These are phyloP conservation scores for Turritopsis dohrnii DNA, from an alignment of 30 jellyfish, hydroid and myxozoan species.

Conservation along the genomic window DNA sequence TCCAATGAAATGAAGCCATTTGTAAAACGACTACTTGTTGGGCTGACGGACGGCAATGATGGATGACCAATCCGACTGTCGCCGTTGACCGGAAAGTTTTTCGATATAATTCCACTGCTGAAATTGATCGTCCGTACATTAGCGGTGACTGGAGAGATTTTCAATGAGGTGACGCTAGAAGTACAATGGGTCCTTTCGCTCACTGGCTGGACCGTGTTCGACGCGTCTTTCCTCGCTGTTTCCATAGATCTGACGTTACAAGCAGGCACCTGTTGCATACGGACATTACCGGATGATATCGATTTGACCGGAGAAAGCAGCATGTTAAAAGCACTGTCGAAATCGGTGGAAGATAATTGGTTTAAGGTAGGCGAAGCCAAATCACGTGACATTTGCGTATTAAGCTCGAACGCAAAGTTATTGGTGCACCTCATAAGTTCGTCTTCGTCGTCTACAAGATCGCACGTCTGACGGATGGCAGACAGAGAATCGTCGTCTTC, in stretches of 20 bases:
- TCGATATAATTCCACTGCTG: conserved; percentile 2
- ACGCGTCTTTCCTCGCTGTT: background rate
- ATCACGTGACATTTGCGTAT: conserved; percentile 36
- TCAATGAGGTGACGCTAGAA: background rate
- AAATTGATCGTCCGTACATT: background rate
- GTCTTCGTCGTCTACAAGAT: conserved; percentile 59
- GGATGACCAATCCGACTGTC: background rate
- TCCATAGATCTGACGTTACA: conserved; percentile 4
- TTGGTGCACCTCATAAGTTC: conserved; percentile 55
- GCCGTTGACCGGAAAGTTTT: background rate
- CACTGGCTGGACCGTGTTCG: background rate
- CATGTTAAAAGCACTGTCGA: conserved; percentile 34
- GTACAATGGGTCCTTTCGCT: background rate
- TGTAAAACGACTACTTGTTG: background rate
- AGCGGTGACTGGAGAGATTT: conserved; percentile 2
- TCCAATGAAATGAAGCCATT: background rate
- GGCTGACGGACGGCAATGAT: background rate
- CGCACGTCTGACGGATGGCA: conserved; percentile 49
- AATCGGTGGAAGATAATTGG: conserved; percentile 64
- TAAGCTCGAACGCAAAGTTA: conserved; percentile 31
- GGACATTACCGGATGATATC: background rate
- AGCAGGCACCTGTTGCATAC: background rate
- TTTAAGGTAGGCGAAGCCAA: conserved; percentile 77
- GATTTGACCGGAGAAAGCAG: conserved; percentile 4
- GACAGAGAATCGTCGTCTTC: conserved; percentile 67